Conservation (phyloP, 2,113 vertebrate species). For the Dasypus novemcinctus region DNA sequence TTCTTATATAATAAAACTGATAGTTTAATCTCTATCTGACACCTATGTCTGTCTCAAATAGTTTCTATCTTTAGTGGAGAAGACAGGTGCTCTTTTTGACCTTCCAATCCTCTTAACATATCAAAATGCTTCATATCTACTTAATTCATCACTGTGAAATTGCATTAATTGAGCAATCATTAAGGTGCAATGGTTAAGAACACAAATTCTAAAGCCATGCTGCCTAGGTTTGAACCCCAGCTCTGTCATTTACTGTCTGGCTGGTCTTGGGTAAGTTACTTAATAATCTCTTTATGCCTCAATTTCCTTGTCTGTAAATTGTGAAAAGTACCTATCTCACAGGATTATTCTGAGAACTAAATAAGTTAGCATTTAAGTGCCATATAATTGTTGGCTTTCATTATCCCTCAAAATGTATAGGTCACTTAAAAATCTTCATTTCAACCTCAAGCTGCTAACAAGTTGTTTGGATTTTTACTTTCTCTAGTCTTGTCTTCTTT, state of each 20-base stretch:
- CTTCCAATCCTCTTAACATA: not conserved
- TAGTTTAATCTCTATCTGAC: not conserved
- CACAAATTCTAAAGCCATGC: not conserved
- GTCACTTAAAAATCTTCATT: not conserved
- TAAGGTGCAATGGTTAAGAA: not conserved
- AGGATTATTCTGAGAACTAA: not conserved
- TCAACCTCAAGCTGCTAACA: not conserved
- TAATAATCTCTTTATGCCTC: not conserved
- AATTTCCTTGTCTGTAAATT: not conserved
- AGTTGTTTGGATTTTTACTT: not conserved
- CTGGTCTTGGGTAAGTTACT: not conserved
- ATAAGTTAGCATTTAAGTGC: not conserved
- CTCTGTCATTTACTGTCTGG: not conserved
- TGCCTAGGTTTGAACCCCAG: not conserved
- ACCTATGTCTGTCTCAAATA: not conserved
- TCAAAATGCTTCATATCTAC: not conserved
- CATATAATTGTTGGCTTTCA: not conserved
- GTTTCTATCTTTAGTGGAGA: not conserved
- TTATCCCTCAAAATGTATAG: not conserved
- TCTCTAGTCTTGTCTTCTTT: not conserved
- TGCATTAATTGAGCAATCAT: not conserved
- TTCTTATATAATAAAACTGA: not conserved
- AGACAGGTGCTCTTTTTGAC: not conserved
- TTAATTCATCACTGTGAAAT: not conserved
- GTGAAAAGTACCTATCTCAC: too few relatives aligned